Evolutionary conservation across 2,888 invertebrate genomes (phyloP), one percentile per base, ranked within the genome.

Genomic region (Eulithis prunata): DNA sequence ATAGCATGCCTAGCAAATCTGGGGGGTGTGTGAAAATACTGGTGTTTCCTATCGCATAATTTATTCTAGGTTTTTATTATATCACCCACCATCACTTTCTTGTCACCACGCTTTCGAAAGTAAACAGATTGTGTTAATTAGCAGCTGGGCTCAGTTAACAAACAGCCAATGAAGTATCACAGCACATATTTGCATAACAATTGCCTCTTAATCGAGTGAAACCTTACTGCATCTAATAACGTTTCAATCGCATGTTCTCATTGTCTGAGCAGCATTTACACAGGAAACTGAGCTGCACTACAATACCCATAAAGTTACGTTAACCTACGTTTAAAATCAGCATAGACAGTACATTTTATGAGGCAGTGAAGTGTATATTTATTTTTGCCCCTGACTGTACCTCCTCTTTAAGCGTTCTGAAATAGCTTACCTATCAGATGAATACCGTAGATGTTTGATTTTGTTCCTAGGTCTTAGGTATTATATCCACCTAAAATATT

Each of bases 61-160:
- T 32, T 32, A 6, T 32, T 32, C 32, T 32, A 32, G 32, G 32
- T 32, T 32, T 21, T 21, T 21, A 2, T 21, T 21, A 1, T 21
- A 21, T 21, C 21, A 21, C 21, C 21, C 21, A 21, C n/a, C n/a
- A n/a, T n/a, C n/a, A n/a, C n/a, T 47, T 54, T 51, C 51, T 60
- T 66, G 57, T 54, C 53, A 32, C 53, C 49, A 53, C 51, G 58
- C 58, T 62, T 66, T 70, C 75, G 68, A 75, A 72, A 64, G 73
- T 76, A 75, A 82, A 79, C 78, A 82, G 78, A 78, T 80, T 78
- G 80, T 75, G 79, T 85, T 84, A 84, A 82, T 85, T 84, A 84
- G 75, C 80, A 76, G 77, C 79, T 78, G 80, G 75, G 74, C 66
- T 77, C 73, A 14, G 71, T 73, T 75, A 74, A 77, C 78, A 77